A percentile compares a stretch with the other conserved stretches of the same genome.
Conservation (phyloP, 1,140 invertebrate genomes). For the Sitodiplosis mosellana region DNA sequence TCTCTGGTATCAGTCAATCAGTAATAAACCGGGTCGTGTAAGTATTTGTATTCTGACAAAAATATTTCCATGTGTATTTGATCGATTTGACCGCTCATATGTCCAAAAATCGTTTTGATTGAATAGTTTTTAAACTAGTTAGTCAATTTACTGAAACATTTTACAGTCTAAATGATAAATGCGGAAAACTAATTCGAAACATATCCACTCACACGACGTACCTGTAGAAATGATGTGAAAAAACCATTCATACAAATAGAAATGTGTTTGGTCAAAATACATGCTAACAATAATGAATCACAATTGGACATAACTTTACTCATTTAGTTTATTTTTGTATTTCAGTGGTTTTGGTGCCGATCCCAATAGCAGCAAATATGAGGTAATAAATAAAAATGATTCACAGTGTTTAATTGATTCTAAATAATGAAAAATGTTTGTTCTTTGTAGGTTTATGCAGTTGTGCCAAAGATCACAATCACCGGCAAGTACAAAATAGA, state of each 20-base stretch:
- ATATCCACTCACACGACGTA: no score
- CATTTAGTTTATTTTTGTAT: not conserved
- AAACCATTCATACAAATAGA: no score
- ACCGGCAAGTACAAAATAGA: not conserved
- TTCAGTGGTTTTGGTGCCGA: not conserved
- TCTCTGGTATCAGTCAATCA: not conserved
- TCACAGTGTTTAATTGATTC: no score
- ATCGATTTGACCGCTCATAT: not conserved
- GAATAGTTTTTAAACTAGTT: not conserved
- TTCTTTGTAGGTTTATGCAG: no score
- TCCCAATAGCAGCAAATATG: not conserved
- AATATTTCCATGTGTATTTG: not conserved
- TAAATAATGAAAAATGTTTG: no score
- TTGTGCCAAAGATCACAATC: not conserved
- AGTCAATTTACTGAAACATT: no score
- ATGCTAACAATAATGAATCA: no score
- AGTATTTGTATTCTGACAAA: not conserved
- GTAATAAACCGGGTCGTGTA: constrained; percentile 1
- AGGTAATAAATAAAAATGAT: no score
- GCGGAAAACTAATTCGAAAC: no score
- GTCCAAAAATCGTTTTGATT: not conserved
- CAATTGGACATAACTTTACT: no score
- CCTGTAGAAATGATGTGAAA: not conserved
- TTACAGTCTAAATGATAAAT: no score
- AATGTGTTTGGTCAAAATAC: no score